Percentiles rank a stretch among this genome's conserved stretches.
Evolutionary conservation across 1,140 invertebrate species (phyloP).

Genomic region (Lordiphosa mommai): DNA sequence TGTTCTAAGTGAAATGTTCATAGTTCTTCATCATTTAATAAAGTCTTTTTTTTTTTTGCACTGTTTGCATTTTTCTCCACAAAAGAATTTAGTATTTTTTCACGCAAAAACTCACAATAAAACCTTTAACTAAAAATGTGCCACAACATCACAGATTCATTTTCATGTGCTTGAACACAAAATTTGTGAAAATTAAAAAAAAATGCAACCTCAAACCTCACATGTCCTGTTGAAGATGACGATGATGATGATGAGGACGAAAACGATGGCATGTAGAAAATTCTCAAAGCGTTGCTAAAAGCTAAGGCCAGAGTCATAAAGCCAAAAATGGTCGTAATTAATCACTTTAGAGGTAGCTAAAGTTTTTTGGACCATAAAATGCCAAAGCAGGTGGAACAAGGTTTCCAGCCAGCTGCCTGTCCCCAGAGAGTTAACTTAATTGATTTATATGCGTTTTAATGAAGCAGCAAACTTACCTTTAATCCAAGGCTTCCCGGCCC

Average conservation of each 20-base stretch:
- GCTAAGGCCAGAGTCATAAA: background rate
- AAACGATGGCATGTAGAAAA: slow-evolving; percentile 5
- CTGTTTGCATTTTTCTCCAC: too few species aligned
- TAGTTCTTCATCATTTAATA: too few species aligned
- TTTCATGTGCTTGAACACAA: background rate
- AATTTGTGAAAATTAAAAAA: too few species aligned
- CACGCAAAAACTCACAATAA: too few species aligned
- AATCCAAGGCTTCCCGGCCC: background rate
- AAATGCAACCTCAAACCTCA: background rate
- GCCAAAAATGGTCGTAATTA: slow-evolving; percentile 40
- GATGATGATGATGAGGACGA: too few species aligned
- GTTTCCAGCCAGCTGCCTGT: slow-evolving; percentile 12
- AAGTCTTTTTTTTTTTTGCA: too few species aligned
- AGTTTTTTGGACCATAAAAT: slow-evolving; percentile 1
- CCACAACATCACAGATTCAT: background rate
- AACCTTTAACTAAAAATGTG: too few species aligned
- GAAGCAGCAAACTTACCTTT: slow-evolving; percentile 24
- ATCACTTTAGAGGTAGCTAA: slow-evolving; percentile 31
- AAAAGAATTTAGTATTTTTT: too few species aligned
- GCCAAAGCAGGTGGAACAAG: background rate
- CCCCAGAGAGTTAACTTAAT: slow-evolving; percentile 39
- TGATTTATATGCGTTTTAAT: slow-evolving; percentile 63
- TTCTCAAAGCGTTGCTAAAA: slow-evolving; percentile 7
- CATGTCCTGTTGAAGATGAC: background rate
- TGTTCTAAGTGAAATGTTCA: too few species aligned